Percentiles rank a stretch among this genome's conserved stretches.
Conservation (phyloP, 2,888 invertebrate species). For the Athetis lepigone region DNA sequence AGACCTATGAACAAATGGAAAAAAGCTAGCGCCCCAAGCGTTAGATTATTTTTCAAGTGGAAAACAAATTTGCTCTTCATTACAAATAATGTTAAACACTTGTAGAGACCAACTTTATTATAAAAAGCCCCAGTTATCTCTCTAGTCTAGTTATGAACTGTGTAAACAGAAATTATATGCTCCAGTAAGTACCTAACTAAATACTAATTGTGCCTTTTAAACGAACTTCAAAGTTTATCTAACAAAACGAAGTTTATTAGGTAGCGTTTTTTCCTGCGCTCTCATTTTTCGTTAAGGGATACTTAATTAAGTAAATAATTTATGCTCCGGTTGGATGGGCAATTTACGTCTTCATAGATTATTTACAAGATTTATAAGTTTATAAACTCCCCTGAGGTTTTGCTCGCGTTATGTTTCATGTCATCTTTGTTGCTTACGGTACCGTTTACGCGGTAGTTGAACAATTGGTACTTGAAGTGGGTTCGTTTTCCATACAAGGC, state of each 20-base stretch:
- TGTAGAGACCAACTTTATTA: not conserved
- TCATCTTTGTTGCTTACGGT: too few species aligned
- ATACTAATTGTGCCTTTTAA: conserved; percentile 11
- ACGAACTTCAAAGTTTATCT: conserved; percentile 4
- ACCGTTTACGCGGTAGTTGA: too few species aligned
- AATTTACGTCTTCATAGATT: conserved; percentile 16
- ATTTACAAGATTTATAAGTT: conserved; percentile 23
- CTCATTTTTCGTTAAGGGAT: conserved; percentile 19
- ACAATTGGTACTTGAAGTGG: too few species aligned
- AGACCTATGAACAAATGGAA: too few species aligned
- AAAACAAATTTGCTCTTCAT: not conserved
- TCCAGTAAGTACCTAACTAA: conserved; percentile 4
- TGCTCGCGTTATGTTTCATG: too few species aligned
- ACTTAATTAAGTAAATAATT: conserved; percentile 38
- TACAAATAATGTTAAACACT: too few species aligned
- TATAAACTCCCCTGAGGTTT: too few species aligned
- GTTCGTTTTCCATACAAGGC: too few species aligned
- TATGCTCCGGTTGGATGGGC: conserved; percentile 5
- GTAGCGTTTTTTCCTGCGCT: conserved; percentile 13
- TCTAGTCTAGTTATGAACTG: conserved; percentile 4
- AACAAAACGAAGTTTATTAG: conserved; percentile 12
- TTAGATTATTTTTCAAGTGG: not conserved
- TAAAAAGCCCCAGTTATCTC: conserved; percentile 4
- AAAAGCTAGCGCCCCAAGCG: too few species aligned
- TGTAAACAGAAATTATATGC: conserved; percentile 1